These are phyloP conservation scores for Ptilonorhynchus violaceus DNA, from an alignment of 2,113 vertebrate genomes.

Conservation along the genomic window DNA sequence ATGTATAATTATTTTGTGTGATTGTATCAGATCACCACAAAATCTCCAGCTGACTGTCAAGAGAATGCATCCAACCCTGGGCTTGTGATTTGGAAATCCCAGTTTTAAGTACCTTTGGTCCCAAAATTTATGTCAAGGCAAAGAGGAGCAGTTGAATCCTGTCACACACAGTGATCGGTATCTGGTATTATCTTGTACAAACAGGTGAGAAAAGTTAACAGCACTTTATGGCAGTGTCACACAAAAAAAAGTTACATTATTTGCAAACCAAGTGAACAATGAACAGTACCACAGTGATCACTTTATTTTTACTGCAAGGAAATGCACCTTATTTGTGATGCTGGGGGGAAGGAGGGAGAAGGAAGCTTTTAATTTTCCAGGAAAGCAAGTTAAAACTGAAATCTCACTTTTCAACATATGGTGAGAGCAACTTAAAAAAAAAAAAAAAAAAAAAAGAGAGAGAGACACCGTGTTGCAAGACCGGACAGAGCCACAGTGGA, in stretches of 20 bases:
- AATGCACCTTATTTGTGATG: neutral
- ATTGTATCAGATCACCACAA: constrained; percentile 1
- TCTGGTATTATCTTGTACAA: neutral
- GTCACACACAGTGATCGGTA: constrained; percentile 34
- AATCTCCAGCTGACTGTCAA: neutral
- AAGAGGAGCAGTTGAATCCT: constrained; percentile 22
- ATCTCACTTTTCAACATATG: neutral
- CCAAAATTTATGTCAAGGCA: constrained; percentile 46
- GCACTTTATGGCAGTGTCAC: constrained; percentile 41
- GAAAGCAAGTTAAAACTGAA: constrained; percentile 16
- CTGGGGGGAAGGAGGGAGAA: neutral
- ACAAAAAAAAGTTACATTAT: neutral
- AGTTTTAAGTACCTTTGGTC: constrained; percentile 71
- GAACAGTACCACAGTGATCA: neutral
- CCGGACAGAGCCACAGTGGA: neutral
- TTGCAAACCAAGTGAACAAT: constrained; percentile 22
- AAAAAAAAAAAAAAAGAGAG: neutral
- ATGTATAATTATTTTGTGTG: neutral
- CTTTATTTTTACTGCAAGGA: neutral
- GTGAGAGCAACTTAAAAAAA: neutral
- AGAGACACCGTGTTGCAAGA: neutral
- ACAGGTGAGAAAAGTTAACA: constrained; percentile 25
- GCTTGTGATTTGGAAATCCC: constrained; percentile 19
- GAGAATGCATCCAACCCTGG: neutral
- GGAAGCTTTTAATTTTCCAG: constrained; percentile 9